Evolutionary conservation across 2,113 vertebrate species (phyloP).

Genomic region (Heterotilapia buettikoferi): DNA sequence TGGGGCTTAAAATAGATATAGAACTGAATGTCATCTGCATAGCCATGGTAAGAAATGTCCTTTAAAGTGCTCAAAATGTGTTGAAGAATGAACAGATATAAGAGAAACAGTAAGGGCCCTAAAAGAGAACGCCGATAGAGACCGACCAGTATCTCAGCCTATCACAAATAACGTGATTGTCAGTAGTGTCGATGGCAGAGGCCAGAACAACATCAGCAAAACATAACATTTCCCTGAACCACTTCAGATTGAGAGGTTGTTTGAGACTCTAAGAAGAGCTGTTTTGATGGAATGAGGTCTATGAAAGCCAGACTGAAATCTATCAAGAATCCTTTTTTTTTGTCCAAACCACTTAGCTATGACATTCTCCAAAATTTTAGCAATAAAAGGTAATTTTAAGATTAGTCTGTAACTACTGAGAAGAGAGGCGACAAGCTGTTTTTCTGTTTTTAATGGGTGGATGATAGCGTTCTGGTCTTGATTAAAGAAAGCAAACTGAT

Average conservation of each 20-base stretch:
- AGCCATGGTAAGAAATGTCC: neutral
- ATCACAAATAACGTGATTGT: neutral
- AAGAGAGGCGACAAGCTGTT: neutral
- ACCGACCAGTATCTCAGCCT: neutral
- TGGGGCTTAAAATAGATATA: neutral
- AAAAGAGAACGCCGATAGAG: neutral
- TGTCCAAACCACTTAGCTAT: neutral
- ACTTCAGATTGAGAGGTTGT: neutral
- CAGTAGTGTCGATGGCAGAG: neutral
- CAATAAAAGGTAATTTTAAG: neutral
- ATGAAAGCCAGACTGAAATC: neutral
- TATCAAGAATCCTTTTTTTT: neutral
- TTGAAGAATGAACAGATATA: neutral
- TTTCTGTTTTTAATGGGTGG: neutral
- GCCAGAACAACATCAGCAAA: neutral
- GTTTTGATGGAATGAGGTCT: neutral
- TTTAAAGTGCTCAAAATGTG: neutral
- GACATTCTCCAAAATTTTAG: neutral
- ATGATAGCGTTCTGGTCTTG: neutral
- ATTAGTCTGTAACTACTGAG: neutral
- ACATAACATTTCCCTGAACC: neutral
- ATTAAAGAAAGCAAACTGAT: neutral
- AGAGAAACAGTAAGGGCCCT: neutral
- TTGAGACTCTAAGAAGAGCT: neutral
- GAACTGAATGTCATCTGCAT: neutral